A percentile compares a stretch with the other conserved stretches of the same genome.
Conservation (phyloP, 1,140 invertebrate genomes). For the Solen grandis region DNA sequence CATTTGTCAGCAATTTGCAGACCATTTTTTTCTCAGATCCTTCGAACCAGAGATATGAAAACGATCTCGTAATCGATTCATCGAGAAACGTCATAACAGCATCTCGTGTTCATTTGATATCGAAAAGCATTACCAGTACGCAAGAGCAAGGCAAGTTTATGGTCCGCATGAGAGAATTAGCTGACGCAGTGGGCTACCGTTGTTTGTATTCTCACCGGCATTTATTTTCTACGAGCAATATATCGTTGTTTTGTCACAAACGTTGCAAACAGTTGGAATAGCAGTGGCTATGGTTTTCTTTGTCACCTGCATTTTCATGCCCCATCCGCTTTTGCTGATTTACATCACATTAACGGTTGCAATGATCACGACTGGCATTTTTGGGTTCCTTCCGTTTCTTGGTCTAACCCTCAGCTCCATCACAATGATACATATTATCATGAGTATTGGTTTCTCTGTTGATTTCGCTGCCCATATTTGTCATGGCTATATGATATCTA, state of each 20-base stretch:
- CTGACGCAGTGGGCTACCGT: slow-evolving; percentile 59
- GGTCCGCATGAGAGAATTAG: slow-evolving; percentile 68
- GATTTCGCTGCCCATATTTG: slow-evolving; percentile 99
- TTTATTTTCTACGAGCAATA: slow-evolving; percentile 86
- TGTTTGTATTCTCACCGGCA: slow-evolving; percentile 67
- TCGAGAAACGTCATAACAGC: slow-evolving; percentile 89
- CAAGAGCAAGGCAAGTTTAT: slow-evolving; percentile 69
- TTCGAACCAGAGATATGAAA: slow-evolving; percentile 81
- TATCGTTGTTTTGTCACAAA: slow-evolving; percentile 94
- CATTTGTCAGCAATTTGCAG: slow-evolving; percentile 89
- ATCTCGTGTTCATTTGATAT: slow-evolving; percentile 69
- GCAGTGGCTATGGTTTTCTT: slow-evolving; percentile 97
- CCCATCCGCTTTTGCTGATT: slow-evolving; percentile 94
- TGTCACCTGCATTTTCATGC: slow-evolving; percentile 98
- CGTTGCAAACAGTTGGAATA: slow-evolving; percentile 95
- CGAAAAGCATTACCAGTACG: slow-evolving; percentile 57
- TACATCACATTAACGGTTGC: slow-evolving; percentile 98
- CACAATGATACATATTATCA: slow-evolving; percentile 99
- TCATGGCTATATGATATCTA: slow-evolving; percentile 96
- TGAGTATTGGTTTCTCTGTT: slow-evolving; percentile 99
- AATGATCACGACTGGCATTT: slow-evolving; percentile 97
- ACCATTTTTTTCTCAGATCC: slow-evolving; percentile 83
- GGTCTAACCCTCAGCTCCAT: slow-evolving; percentile 97
- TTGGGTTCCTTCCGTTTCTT: slow-evolving; percentile 98
- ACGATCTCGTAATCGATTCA: slow-evolving; percentile 93